Conservation (phyloP, 2,113 vertebrate species). For the Poicephalus meyeri region DNA sequence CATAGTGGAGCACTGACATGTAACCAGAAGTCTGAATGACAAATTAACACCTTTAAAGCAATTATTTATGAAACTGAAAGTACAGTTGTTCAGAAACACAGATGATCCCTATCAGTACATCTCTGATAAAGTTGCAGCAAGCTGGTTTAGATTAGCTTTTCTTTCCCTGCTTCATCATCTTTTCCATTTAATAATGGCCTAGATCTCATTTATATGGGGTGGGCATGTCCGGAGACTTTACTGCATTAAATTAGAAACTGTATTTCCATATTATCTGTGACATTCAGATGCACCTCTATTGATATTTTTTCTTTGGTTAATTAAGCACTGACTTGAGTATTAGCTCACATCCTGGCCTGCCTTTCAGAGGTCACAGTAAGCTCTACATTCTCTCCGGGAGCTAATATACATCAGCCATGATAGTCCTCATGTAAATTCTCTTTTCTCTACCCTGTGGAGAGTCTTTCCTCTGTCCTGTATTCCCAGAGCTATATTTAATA, state of each 20-base stretch:
- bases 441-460: neutral
- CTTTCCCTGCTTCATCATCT: neutral
- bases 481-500: neutral
- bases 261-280: slow-evolving; percentile 67
- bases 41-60: neutral
- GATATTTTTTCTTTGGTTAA: slow-evolving; percentile 69
- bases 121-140: neutral
- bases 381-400: neutral
- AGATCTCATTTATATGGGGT: slow-evolving; percentile 57
- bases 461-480: neutral
- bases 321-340: slow-evolving; percentile 61
- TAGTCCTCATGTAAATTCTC: neutral
- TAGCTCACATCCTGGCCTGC: slow-evolving; percentile 47
- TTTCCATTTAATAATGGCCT: slow-evolving; percentile 56
- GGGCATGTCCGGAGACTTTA: slow-evolving; percentile 37
- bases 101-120: neutral
- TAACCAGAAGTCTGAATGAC: neutral
- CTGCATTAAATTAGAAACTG: slow-evolving; percentile 62
- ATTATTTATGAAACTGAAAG: neutral
- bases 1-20: neutral
- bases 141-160: neutral
- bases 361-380: slow-evolving; percentile 37
- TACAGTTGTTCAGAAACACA: neutral
- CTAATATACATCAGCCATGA: neutral
- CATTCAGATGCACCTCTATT: slow-evolving; percentile 64